These are phyloP conservation scores for Alviniconcha marisindica DNA, from an alignment of 1,140 invertebrate genomes.

Conservation along the genomic window DNA sequence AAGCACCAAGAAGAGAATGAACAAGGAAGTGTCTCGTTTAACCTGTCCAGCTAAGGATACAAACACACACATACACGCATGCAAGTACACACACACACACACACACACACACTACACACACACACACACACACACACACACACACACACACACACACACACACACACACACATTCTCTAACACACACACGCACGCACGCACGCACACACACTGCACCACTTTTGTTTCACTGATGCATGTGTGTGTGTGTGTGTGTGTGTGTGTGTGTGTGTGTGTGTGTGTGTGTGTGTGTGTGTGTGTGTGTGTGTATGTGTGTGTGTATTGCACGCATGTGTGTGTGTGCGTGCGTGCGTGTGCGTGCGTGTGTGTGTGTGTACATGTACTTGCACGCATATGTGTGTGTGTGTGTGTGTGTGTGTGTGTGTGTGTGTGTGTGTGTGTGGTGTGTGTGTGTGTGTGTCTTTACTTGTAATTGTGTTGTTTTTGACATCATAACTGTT, in stretches of 20 bases:
- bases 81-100: conserved; percentile 2
- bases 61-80: neutral
- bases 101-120: conserved; percentile 18
- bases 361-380: neutral
- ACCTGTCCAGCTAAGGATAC: neutral
- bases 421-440: no score
- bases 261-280: conserved; percentile 13
- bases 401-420: no score
- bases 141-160: conserved; percentile 21
- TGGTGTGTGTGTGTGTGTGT: no score
- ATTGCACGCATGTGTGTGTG: neutral
- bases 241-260: conserved; percentile 1
- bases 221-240: neutral
- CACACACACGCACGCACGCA: conserved; percentile 4
- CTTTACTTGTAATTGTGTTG: neutral
- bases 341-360: neutral
- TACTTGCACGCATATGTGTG: no score
- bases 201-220: neutral
- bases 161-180: neutral
- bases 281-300: neutral
- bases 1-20: neutral
- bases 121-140: conserved; percentile 15
- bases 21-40: neutral
- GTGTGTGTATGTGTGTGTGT: conserved; percentile 16
- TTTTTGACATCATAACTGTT: no score